These are phyloP conservation scores for Tinamus guttatus DNA, from an alignment of 2,113 vertebrate genomes.

Conservation along the genomic window DNA sequence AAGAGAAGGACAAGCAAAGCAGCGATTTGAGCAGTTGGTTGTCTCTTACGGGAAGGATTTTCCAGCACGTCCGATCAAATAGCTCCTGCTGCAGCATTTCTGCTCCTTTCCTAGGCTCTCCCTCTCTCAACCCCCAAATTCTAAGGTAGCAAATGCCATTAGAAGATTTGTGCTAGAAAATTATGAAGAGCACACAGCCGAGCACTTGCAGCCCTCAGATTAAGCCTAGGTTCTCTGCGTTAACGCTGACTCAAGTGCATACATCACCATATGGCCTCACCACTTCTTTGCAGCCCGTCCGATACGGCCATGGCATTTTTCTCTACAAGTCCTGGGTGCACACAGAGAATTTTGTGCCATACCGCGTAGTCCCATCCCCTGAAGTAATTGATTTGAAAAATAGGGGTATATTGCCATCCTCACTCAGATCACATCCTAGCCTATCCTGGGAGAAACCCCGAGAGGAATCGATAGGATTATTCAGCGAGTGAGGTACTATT, in stretches of 20 bases:
- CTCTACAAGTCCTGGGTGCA: background rate
- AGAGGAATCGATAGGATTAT: slow-evolving; percentile 57
- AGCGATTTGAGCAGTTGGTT: background rate
- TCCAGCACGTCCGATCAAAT: background rate
- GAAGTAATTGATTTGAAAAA: slow-evolving; percentile 31
- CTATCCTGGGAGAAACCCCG: slow-evolving; percentile 40
- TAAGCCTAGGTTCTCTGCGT: background rate
- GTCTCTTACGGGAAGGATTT: background rate
- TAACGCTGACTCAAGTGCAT: background rate
- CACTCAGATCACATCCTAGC: slow-evolving; percentile 55
- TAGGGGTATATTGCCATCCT: slow-evolving; percentile 37
- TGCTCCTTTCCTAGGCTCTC: background rate
- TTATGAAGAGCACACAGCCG: background rate
- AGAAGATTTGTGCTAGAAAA: background rate
- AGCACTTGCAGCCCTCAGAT: background rate
- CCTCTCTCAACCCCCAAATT: background rate
- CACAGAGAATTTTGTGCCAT: background rate
- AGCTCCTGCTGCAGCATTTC: background rate
- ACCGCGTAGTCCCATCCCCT: background rate
- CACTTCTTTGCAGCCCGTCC: background rate
- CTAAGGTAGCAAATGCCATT: background rate
- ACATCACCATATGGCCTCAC: background rate
- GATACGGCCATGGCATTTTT: background rate
- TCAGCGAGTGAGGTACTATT: slow-evolving; percentile 65
- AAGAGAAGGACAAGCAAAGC: background rate